A percentile compares a stretch with the other conserved stretches of the same genome.
phyloP scores from a whole-genome alignment of 2,888 invertebrate genomes.

The Pediacus dermestoides region DNA sequence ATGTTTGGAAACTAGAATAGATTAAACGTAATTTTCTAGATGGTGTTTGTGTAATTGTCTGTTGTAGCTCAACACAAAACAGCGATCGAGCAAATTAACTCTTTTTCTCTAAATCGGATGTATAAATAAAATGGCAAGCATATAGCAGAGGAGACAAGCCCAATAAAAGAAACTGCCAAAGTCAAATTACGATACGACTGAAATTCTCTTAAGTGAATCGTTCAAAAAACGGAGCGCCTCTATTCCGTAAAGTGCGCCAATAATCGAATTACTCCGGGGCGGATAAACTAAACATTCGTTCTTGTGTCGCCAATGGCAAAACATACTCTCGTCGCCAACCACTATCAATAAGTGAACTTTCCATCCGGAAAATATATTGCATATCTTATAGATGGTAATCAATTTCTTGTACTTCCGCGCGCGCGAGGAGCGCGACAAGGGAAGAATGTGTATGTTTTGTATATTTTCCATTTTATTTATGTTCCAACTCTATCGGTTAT shows the following conservation, averaged over 20 bases:
- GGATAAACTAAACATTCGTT: constrained; percentile 35
- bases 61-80: no score
- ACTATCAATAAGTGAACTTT: constrained; percentile 33
- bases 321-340: constrained; percentile 35
- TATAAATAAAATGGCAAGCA: constrained; percentile 16
- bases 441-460: no score
- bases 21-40: no score
- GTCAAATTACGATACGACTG: constrained; percentile 26
- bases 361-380: constrained; percentile 39
- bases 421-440: constrained; percentile 4
- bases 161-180: constrained; percentile 25
- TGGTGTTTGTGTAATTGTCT: no score
- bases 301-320: constrained; percentile 37
- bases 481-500: no score
- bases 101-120: no score
- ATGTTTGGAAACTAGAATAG: no score
- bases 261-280: constrained; percentile 40
- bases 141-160: no score
- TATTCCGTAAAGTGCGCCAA: constrained; percentile 27
- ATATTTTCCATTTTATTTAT: no score
- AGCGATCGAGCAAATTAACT: no score
- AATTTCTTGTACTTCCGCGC: constrained; percentile 18
- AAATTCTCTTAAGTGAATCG: constrained; percentile 26
- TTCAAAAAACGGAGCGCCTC: constrained; percentile 13
- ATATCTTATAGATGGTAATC: constrained; percentile 35